A percentile compares a stretch with the other conserved stretches of the same genome.
These are phyloP conservation scores for Trichomalopsis sarcophagae DNA, from an alignment of 1,140 invertebrate genomes.

Conservation along the genomic window DNA sequence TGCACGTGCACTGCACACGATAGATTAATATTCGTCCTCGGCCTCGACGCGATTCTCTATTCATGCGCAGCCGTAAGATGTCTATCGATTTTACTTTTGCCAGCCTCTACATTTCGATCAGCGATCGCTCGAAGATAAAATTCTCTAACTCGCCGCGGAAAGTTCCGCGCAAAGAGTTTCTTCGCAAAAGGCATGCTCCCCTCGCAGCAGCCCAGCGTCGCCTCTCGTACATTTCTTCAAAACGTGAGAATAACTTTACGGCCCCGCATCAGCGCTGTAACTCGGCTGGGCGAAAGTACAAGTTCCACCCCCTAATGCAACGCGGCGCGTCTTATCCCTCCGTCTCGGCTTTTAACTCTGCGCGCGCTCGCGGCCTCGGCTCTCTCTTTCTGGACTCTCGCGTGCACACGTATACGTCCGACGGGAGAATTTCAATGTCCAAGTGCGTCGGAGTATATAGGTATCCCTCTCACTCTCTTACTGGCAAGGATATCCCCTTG, in stretches of 20 bases:
- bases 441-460: not conserved
- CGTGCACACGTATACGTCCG: not conserved
- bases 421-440: slow-evolving; percentile 29
- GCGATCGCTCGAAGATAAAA: not conserved
- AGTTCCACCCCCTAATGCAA: slow-evolving; percentile 9
- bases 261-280: not conserved
- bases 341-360: not conserved
- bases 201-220: not conserved
- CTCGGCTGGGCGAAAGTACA: not conserved
- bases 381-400: not conserved
- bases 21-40: slow-evolving; percentile 49
- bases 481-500: slow-evolving; percentile 58
- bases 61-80: too few relatives aligned
- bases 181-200: not conserved
- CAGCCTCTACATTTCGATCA: too few relatives aligned
- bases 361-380: not conserved
- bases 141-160: not conserved
- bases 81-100: too few relatives aligned
- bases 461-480: not conserved
- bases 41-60: not conserved
- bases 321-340: not conserved
- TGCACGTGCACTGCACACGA: not conserved
- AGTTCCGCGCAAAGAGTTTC: not conserved
- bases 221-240: not conserved
- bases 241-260: slow-evolving; percentile 36